phyloP scores from a whole-genome alignment of 1,140 invertebrate species.

The Papilio helenus region DNA sequence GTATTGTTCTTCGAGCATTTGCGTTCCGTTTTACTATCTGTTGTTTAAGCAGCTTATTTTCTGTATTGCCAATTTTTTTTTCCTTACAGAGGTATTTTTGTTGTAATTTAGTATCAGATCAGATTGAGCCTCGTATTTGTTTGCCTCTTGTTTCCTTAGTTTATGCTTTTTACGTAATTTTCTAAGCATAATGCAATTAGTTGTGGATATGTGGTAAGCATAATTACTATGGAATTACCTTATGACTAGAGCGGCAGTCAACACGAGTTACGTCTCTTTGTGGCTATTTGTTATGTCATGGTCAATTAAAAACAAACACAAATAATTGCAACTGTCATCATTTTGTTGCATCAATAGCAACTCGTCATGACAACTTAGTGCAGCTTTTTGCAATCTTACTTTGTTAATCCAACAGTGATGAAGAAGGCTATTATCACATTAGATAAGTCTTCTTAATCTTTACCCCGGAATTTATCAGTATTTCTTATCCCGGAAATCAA shows the following conservation, averaged over 20 bases:
- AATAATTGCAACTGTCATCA: background rate
- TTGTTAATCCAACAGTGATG: background rate
- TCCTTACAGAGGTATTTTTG: background rate
- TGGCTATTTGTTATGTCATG: slow-evolving; percentile 13
- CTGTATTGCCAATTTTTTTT: background rate
- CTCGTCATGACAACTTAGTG: background rate
- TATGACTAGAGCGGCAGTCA: background rate
- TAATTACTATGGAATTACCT: slow-evolving; percentile 25
- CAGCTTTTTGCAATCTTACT: background rate
- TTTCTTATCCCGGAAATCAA: too few species aligned
- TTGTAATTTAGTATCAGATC: background rate
- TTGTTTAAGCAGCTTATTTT: too few species aligned
- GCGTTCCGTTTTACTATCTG: too few species aligned
- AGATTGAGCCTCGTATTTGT: background rate
- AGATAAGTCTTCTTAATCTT: background rate
- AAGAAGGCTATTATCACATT: background rate
- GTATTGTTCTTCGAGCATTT: too few species aligned
- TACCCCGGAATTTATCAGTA: too few species aligned
- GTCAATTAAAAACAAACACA: background rate
- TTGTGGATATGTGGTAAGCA: background rate
- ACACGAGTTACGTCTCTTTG: slow-evolving; percentile 6
- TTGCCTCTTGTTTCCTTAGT: background rate
- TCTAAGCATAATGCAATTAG: background rate
- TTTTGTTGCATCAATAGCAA: background rate
- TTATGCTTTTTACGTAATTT: background rate